These are phyloP conservation scores for Ara ararauna DNA, from an alignment of 2,797 vertebrate genomes.

Conservation along the genomic window DNA sequence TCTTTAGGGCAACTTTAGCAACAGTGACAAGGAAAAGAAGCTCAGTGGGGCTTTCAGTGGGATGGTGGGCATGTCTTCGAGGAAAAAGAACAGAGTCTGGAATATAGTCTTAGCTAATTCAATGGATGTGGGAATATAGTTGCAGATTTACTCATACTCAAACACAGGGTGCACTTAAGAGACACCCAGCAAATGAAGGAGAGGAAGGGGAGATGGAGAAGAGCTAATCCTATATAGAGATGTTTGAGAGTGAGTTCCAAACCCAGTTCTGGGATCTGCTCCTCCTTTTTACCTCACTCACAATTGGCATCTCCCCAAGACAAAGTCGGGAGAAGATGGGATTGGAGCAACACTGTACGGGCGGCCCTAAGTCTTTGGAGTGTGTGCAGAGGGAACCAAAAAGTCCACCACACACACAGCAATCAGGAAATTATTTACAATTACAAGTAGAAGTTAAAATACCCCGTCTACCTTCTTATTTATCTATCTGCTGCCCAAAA, in stretches of 20 bases:
- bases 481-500: background rate
- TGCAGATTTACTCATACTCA: rapidly evolving
- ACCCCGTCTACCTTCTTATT: background rate
- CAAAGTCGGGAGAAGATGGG: background rate
- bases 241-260: background rate
- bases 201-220: background rate
- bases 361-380: background rate
- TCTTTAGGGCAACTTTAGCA: background rate
- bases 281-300: background rate
- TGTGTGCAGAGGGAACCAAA: background rate
- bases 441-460: background rate
- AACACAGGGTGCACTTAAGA: background rate
- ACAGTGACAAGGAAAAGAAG: background rate
- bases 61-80: background rate
- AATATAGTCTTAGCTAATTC: background rate
- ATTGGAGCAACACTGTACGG: background rate
- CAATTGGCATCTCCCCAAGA: background rate
- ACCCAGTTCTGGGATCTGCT: background rate
- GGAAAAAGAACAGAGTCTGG: background rate
- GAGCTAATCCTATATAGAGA: background rate
- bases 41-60: background rate
- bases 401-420: background rate
- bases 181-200: background rate
- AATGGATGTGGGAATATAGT: background rate
- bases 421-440: background rate